These are phyloP conservation scores for Rhadina sibilatrix DNA, from an alignment of 2,113 vertebrate genomes.

Conservation along the genomic window DNA sequence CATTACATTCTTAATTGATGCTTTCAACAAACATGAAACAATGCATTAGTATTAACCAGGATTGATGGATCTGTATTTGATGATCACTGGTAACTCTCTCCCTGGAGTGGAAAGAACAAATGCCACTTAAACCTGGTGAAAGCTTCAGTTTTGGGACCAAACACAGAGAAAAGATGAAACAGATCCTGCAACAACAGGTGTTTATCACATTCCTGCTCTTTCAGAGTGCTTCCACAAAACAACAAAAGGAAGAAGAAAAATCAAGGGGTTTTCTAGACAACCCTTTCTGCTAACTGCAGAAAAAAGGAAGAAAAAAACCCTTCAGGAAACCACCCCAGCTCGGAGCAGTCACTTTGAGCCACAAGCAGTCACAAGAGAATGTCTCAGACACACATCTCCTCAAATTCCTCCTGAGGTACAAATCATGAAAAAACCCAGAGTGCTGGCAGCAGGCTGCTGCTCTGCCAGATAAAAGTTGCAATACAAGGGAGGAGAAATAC, in stretches of 20 bases:
- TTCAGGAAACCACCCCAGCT: background rate
- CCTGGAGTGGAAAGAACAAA: background rate
- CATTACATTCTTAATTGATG: background rate
- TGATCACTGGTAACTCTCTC: background rate
- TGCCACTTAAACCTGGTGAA: background rate
- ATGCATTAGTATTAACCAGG: background rate
- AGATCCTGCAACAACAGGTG: background rate
- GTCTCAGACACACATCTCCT: background rate
- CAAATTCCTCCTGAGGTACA: background rate
- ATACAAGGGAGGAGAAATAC: background rate
- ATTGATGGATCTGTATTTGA: background rate
- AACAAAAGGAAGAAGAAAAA: background rate
- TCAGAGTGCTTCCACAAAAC: background rate
- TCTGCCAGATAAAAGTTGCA: background rate
- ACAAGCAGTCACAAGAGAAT: background rate
- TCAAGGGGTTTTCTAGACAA: background rate
- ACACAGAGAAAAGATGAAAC: background rate
- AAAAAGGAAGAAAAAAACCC: too few relatives aligned
- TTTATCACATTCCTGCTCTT: background rate
- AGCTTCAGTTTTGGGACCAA: background rate
- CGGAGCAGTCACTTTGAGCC: background rate
- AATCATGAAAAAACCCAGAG: fast-evolving
- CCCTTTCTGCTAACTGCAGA: background rate
- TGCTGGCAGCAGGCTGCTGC: background rate
- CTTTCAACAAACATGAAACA: background rate